Evolutionary conservation across 2,113 vertebrate species (phyloP), one percentile per base, ranked within the genome.

Genomic region (Campylomormyrus numenius): DNA sequence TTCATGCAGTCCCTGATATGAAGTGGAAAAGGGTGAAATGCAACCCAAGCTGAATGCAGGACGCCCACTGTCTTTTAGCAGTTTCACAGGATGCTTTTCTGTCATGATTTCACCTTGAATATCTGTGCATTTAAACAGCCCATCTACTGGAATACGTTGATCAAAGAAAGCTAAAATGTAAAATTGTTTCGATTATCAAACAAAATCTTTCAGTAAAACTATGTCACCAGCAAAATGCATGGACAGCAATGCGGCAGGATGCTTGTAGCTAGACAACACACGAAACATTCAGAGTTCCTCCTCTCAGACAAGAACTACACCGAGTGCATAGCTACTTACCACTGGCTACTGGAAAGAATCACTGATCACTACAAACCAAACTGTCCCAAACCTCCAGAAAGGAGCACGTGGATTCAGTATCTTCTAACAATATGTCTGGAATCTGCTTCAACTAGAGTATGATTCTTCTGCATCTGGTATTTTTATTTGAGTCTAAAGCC

Each of bases 1-100:
- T 87, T 86, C 15, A 50, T 77, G 56, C 87, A 84, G 87, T 92
- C 93, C 92, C 92, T 92, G 93, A 91, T 91, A 90, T 85, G 88
- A 49, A 15, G 31, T 35, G 89, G 84, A 50, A 89, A 84, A 88
- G 31, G 77, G 66, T 39, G 45, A n/a, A 45, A 56, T 17, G 21
- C 45, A 52, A 49, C 31, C 49, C 6, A 62, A 46, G 35, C 66
- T 45, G 35, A 88, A 90, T 4, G 42, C 8, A 45, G 49, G 15
- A 56, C n/a, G 35, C 49, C 86, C 86, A 52, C 62, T 19, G 50
- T 83, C 84, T 52, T 48, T 46, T 24, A 48, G 66, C n/a, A 49
- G 84, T 35, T 87, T 70, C 35, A 87, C n/a, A 49, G 49, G 19
- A 90, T 50, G 49, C 27, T 19, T 19, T 27, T 24, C 21, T n/a